Base-by-base conservation (phyloP, 2,888 invertebrate genomes). In the Dinocampus coccinellae region DNA sequence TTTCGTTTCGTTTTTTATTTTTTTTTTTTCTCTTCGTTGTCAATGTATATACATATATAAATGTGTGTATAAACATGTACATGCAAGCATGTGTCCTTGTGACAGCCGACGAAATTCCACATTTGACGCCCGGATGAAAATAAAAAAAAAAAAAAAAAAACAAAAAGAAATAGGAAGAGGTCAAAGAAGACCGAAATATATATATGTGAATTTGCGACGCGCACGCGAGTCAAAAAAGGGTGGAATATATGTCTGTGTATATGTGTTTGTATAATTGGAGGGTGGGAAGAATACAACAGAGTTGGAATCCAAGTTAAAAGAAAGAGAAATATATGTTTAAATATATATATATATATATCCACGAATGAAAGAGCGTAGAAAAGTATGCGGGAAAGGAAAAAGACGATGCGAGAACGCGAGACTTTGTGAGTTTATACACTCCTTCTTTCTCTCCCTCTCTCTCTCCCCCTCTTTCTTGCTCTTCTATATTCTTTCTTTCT, bases 231-330 rank as follows among this genome's bases (percentile, higher is more conserved):
- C 53, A 26, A 58, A 7, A 53, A 55, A 39, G 47, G 20, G 69
- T 29, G 69, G 22, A 36, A 47, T 60, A 52, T 57, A 39, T 29
- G 34, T 57, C n/a, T n/a, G 47, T 57, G 42, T 20, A 47, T 16
- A 61, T 36, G 20, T 53, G 16, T 47, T 47, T 47, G 47, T 47
- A 16, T 47, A 65, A 34, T 29, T 22, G 69, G 33, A 36, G 62
- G 67, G 67, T 75, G 75, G 36, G 52, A 6, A 20, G 34, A 20
- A 39, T 20, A 22, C 52, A 34, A 73, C 76, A 77, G 74, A 73
- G 75, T 47, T 47, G 47, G 66, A 73, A 75, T 62, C 67, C 61
- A 71, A 72, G 72, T 71, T 73, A 68, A 73, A 73, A 70, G 65
- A 71, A 74, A 72, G 70, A 33, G 68, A 67, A 73, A 73, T 70